Percentiles rank a stretch among this genome's conserved stretches.
Evolutionary conservation across 2,797 vertebrate species (phyloP).

Genomic region (Pseudochirops corinnae): DNA sequence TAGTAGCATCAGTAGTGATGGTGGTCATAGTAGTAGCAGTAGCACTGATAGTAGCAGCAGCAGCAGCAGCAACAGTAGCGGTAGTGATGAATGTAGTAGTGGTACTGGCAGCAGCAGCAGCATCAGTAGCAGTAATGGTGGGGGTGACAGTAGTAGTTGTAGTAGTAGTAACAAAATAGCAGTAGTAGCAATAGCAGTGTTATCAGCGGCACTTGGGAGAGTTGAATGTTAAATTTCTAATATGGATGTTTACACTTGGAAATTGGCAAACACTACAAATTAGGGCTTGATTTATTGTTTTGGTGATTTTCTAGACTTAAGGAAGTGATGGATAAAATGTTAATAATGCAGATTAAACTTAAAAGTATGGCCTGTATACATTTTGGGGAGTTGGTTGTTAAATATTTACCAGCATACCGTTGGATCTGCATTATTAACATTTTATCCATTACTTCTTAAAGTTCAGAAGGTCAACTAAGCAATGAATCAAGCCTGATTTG

Average conservation of each 20-base stretch:
- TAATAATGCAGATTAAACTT: background rate
- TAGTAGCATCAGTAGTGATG: too few relatives aligned
- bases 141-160: too few relatives aligned
- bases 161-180: too few relatives aligned
- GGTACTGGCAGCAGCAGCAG: too few relatives aligned
- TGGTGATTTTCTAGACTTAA: background rate
- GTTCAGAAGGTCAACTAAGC: background rate
- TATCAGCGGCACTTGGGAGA: background rate
- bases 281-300: background rate
- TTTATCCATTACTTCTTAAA: background rate
- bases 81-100: too few relatives aligned
- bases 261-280: background rate
- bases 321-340: background rate
- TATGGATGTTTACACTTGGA: background rate
- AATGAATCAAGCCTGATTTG: background rate
- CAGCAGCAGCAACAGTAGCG: too few relatives aligned
- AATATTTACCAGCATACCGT: background rate
- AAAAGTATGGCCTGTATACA: background rate
- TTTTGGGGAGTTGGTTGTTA: background rate
- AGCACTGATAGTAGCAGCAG: too few relatives aligned
- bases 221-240: background rate
- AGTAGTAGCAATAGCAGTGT: too few relatives aligned
- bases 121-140: too few relatives aligned
- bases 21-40: too few relatives aligned
- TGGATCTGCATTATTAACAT: background rate